Evolutionary conservation across 1,140 invertebrate genomes (phyloP).

Genomic region (Hyles euphorbiae): DNA sequence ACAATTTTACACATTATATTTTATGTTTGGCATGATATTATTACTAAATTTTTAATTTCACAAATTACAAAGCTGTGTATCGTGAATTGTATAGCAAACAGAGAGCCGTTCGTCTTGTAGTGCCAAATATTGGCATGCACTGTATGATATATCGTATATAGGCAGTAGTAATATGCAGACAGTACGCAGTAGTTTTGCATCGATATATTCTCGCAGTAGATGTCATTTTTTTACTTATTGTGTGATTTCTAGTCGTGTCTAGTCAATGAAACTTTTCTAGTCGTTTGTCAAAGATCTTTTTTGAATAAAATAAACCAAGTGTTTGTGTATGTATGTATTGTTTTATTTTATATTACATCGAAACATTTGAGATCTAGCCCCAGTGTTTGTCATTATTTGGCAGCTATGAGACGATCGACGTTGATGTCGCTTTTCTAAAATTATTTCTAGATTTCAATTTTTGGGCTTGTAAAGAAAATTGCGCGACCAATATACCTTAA

Average conservation of each 20-base stretch:
- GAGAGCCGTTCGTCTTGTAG: slow-evolving; percentile 70
- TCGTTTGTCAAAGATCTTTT: slow-evolving; percentile 29
- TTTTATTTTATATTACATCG: slow-evolving; percentile 55
- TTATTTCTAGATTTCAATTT: slow-evolving; percentile 40
- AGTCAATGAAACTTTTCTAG: slow-evolving; percentile 40
- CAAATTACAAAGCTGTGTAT: slow-evolving; percentile 58
- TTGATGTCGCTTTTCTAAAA: slow-evolving; percentile 45
- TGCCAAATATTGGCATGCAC: slow-evolving; percentile 52
- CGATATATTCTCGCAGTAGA: slow-evolving; percentile 9
- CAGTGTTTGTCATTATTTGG: slow-evolving; percentile 38
- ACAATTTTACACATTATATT: slow-evolving; percentile 66
- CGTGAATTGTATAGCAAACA: slow-evolving; percentile 49
- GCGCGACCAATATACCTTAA: neutral
- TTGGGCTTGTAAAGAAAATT: neutral
- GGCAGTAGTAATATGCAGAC: slow-evolving; percentile 3
- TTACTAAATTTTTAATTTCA: slow-evolving; percentile 69
- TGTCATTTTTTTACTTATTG: slow-evolving; percentile 31
- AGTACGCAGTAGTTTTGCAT: slow-evolving; percentile 32
- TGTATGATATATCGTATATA: slow-evolving; percentile 21
- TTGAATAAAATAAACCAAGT: slow-evolving; percentile 58
- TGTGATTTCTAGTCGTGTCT: slow-evolving; percentile 66
- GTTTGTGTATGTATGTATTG: slow-evolving; percentile 38
- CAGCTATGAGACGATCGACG: slow-evolving; percentile 66
- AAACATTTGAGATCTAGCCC: slow-evolving; percentile 19
- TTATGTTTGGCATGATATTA: slow-evolving; percentile 73